Evolutionary conservation across 2,888 invertebrate species (phyloP), one percentile per base, ranked within the genome.

Genomic region (Lottia gigantea): DNA sequence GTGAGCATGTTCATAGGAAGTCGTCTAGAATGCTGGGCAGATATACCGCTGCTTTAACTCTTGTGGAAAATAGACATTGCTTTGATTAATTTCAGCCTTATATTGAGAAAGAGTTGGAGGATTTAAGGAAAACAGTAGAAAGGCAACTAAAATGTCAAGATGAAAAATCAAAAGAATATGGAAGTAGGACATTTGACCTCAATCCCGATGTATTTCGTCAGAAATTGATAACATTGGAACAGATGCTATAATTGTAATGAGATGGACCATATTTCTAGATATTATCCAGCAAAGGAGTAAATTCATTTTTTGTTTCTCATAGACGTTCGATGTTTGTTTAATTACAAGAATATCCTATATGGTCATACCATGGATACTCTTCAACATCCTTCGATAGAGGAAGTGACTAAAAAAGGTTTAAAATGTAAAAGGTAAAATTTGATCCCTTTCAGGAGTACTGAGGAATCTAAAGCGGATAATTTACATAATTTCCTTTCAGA

Each of bases 131-230:
- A 23, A 23, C 23, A 19, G 2, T 55, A 7, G 55, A 55, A 19
- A n/a, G n/a, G 23, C 55, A 19, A 23, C 55, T n/a, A 23, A 55
- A n/a, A 55, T 7, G n/a, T 55, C 55, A 55, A 55, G 14, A 55
- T 55, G 55, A 55, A n/a, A n/a, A 55, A 19, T 55, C 55, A 1
- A 55, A 55, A n/a, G 55, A 55, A 55, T 55, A 55, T 23, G 23
- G 55, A 8, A 55, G 55, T 12, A n/a, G 55, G 23, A 55, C 55
- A 19, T 55, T 55, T 55, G 55, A 55, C 12, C n/a, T 19, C 23
- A 55, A 55, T 8, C 19, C 19, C 8, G 19, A 19, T 23, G 55
- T 55, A 8, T 55, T 23, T 55, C 19, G n/a, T 8, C 55, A 55
- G 55, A 55, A 23, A 23, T 19, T 55, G 11, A 55, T 55, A 19